Evolutionary conservation across 2,113 vertebrate genomes (phyloP).

Genomic region (Megaceryle torquata): DNA sequence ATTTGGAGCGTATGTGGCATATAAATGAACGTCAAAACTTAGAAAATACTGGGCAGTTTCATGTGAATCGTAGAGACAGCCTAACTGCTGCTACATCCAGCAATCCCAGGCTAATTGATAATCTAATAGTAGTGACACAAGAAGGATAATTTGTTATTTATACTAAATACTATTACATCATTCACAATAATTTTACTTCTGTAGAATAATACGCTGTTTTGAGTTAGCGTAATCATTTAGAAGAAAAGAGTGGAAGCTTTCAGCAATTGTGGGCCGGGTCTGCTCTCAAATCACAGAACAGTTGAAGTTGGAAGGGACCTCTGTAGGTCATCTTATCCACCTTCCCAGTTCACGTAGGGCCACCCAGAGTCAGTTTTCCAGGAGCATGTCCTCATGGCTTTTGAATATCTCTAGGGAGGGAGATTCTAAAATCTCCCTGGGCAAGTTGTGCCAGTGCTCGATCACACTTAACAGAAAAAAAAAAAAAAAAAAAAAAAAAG

Average conservation of each 20-base stretch:
- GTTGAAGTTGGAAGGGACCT: not conserved
- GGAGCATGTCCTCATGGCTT: not conserved
- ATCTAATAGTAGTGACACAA: not conserved
- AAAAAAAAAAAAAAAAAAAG: not conserved
- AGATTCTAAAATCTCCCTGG: not conserved
- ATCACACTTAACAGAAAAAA: not conserved
- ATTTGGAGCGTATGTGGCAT: not conserved
- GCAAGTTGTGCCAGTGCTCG: not conserved
- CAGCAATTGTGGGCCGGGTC: not conserved
- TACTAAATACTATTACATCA: not conserved
- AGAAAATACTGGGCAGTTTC: not conserved
- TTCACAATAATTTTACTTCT: not conserved
- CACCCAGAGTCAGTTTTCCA: not conserved
- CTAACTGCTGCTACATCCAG: not conserved
- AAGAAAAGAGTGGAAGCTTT: not conserved
- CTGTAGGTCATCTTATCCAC: not conserved
- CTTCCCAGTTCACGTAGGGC: not conserved
- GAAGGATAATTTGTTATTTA: not conserved
- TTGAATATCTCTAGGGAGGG: not conserved
- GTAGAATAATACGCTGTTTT: not conserved
- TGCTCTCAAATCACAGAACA: not conserved
- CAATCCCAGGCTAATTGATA: not conserved
- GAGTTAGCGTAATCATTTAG: not conserved
- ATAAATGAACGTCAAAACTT: not conserved
- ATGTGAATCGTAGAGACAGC: not conserved